phyloP scores from a whole-genome alignment of 2,113 vertebrate genomes.

The Brachirus orientalis region DNA sequence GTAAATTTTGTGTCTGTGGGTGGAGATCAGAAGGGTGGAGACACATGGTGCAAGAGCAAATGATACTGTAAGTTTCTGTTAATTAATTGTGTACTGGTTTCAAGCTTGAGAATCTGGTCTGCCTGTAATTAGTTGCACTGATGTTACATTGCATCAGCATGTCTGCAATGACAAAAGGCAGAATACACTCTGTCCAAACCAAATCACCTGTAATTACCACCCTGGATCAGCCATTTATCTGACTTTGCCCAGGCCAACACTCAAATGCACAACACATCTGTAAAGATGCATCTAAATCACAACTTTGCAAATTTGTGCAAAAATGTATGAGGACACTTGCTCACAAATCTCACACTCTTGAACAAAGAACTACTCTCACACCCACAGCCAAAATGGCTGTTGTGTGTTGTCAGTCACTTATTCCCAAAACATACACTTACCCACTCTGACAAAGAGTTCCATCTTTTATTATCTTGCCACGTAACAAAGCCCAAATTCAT shows the following conservation, averaged over 20 bases:
- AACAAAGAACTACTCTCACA: conserved; percentile 60
- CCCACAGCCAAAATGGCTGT: conserved; percentile 68
- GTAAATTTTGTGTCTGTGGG: not conserved
- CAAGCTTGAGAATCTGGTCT: conserved; percentile 8
- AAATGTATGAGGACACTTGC: conserved; percentile 57
- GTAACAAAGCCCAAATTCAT: conserved; percentile 76
- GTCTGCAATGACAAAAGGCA: conserved; percentile 43
- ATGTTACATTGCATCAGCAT: conserved; percentile 21
- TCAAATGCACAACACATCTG: conserved; percentile 26
- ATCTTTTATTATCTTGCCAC: conserved; percentile 70
- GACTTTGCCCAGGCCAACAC: conserved; percentile 24
- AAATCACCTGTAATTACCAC: conserved; percentile 75
- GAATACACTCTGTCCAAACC: conserved; percentile 41
- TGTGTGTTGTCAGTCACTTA: conserved; percentile 74
- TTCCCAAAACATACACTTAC: conserved; percentile 75
- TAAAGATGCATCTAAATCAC: conserved; percentile 44
- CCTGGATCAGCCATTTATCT: conserved; percentile 48
- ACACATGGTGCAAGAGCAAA: not conserved
- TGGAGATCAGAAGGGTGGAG: not conserved
- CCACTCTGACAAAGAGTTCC: conserved; percentile 59
- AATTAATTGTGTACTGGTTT: conserved; percentile 5
- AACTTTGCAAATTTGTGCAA: conserved; percentile 36
- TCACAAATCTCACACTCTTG: conserved; percentile 47
- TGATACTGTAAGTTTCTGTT: not conserved
- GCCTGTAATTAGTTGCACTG: conserved; percentile 39